A percentile compares a stretch with the other conserved stretches of the same genome.
phyloP scores from a whole-genome alignment of 2,113 vertebrate species.

The Datnioides undecimradiatus region DNA sequence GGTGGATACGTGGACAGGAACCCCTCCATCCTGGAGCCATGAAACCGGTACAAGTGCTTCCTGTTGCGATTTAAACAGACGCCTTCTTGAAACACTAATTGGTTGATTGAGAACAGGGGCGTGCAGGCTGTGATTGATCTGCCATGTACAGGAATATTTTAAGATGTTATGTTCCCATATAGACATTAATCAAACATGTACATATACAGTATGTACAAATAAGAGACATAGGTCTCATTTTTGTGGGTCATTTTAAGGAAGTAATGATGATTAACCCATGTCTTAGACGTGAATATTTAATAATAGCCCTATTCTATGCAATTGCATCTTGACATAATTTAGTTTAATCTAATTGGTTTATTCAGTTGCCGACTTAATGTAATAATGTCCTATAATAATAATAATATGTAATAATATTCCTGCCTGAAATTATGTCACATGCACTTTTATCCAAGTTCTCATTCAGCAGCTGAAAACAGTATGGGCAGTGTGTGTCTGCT shows the following conservation, averaged over 20 bases:
- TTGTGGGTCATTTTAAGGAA: neutral
- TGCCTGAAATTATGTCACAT: neutral
- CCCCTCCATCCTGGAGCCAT: slow-evolving; percentile 85
- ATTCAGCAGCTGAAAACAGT: neutral
- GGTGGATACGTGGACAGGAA: slow-evolving; percentile 80
- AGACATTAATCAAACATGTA: neutral
- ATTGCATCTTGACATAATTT: neutral
- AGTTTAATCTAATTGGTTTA: neutral
- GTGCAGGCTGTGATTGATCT: neutral
- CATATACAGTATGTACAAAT: no score
- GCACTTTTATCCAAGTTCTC: neutral
- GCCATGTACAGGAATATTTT: neutral
- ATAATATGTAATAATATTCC: no score
- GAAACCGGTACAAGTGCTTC: slow-evolving; percentile 29
- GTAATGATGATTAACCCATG: no score
- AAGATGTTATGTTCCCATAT: no score
- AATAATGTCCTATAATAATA: no score
- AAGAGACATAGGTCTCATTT: neutral
- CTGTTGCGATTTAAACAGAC: slow-evolving; percentile 46
- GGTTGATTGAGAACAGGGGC: slow-evolving; percentile 65
- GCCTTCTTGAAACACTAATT: slow-evolving; percentile 43
- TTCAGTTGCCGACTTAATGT: no score
- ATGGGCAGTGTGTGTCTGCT: no score
- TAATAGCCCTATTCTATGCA: no score
- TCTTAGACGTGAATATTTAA: no score